Base-by-base conservation (phyloP, 1,140 invertebrate species). In the Muscidifurax raptorellus region DNA sequence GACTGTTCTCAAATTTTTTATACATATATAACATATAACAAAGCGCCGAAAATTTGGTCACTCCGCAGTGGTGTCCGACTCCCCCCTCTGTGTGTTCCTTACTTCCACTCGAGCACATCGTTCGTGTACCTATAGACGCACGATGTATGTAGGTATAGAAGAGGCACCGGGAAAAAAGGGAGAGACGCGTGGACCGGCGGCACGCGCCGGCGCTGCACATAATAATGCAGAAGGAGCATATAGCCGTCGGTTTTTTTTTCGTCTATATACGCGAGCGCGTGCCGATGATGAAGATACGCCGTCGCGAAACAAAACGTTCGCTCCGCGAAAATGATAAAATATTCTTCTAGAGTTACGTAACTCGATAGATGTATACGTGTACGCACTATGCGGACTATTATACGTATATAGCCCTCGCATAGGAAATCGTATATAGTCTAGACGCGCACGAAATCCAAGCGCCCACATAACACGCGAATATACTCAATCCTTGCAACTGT, bases 81-180 rank as follows among this genome's bases (percentile, higher is more conserved):
- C 64, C 44, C 25, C 64, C 25, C 77, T 47, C 47, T 47, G 32
- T 28, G 52, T 30, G 6, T 25, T 15, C 1, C n/a, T 74, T 40
- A 40, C 40, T 76, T 76, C 74, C 74, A 76, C 74, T 76, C n/a
- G 18, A 47, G 44, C 44, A 47, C 44, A 1, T 44, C 9, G 32
- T 32, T 10, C 40, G 1, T 47, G 15, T 47, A 47, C 36, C 36
- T 47, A 47, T 47, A 47, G 3, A 18, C 15, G 64, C 0, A 12
- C 64, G n/a, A 10, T 12, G 64, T n/a, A 3, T 25, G 15, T 18
- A 47, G 15, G 12, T 47, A 10, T 1, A 27, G 22, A n/a, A 66
- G n/a, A 66, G 64, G 25, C 9, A 66, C 15, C 36, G 7, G 36
- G 9, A 22, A 25, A 66, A 66, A 25, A 18, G 22, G 25, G 64